A percentile compares a stretch with the other conserved stretches of the same genome.
Conservation (phyloP, 2,113 vertebrate genomes). For the Cyanocitta stelleri region DNA sequence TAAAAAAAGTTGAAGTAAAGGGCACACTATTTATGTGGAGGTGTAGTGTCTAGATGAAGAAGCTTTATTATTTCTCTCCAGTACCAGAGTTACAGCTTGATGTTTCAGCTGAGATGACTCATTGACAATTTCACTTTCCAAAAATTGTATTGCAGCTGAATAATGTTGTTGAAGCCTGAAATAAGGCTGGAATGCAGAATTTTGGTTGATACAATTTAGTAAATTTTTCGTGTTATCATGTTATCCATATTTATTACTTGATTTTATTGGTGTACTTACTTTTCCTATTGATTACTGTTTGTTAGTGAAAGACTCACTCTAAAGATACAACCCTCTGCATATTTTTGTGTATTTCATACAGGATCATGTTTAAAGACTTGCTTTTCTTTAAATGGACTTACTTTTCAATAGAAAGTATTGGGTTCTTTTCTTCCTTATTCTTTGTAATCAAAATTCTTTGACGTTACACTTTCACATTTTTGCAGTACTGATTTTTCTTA, state of each 20-base stretch:
- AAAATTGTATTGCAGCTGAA: background rate
- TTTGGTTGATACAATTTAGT: background rate
- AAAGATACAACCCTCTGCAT: background rate
- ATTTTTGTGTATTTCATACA: background rate
- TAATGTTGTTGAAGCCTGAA: background rate
- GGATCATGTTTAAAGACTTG: background rate
- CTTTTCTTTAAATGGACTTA: background rate
- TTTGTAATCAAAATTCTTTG: background rate
- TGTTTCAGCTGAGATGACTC: background rate
- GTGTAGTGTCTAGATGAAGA: background rate
- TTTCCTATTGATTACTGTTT: background rate
- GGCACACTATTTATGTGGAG: accelerated
- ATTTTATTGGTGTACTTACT: background rate
- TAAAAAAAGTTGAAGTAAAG: background rate
- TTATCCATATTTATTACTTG: background rate
- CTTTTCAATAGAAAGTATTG: background rate
- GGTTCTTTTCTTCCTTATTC: background rate
- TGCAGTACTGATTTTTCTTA: background rate
- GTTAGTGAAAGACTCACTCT: background rate
- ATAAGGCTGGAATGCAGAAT: background rate
- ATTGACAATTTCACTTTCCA: background rate
- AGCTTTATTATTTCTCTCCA: background rate
- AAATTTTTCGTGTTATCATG: background rate
- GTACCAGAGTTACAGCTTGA: background rate
- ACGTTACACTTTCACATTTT: background rate